Evolutionary conservation across 2,888 invertebrate genomes (phyloP), one percentile per base, ranked within the genome.

Genomic region (Philereme transversata): DNA sequence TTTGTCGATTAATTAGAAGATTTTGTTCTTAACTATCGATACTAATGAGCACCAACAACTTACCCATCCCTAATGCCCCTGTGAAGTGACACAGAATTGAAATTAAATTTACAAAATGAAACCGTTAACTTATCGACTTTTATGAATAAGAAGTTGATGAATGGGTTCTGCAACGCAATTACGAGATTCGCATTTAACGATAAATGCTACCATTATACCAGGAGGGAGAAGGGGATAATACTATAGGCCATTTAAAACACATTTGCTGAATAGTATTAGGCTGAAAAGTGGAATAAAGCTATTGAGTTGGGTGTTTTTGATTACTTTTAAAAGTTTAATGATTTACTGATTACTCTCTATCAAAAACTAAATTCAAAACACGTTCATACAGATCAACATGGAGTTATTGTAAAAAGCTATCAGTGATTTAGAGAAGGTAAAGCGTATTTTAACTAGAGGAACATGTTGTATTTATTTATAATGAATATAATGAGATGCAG

Each of bases 81-180:
- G 62, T 44, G 58, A 69, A 73, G 68, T 78, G 81, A 81, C 81
- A 80, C 81, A 80, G 72, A 78, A 77, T 76, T 76, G 78, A 83
- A 87, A 86, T 87, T 86, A 81, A 87, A 86, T 85, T 85, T 79
- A 82, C 84, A 82, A 87, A 87, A 80, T 84, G 84, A 83, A 80
- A 83, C 82, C 82, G 84, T 85, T 82, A 85, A 87, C 82, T 86
- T 86, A 87, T 87, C 85, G 84, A 83, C 82, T 83, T 81, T 81
- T 76, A 76, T 77, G 81, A 83, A 83, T 84, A 87, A 86, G 83
- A 81, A 84, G 79, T 84, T 87, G 87, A 87, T 87, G 81, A 85
- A 87, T 86, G 82, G 75, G 64, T 76, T 68, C 77, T 79, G 83
- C 81, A 81, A 77, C 73, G 75, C 73, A 79, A 83, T 82, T 78